A percentile compares a stretch with the other conserved stretches of the same genome.
Conservation (phyloP, 2,888 invertebrate genomes). For the Ceraclea dissimilis region DNA sequence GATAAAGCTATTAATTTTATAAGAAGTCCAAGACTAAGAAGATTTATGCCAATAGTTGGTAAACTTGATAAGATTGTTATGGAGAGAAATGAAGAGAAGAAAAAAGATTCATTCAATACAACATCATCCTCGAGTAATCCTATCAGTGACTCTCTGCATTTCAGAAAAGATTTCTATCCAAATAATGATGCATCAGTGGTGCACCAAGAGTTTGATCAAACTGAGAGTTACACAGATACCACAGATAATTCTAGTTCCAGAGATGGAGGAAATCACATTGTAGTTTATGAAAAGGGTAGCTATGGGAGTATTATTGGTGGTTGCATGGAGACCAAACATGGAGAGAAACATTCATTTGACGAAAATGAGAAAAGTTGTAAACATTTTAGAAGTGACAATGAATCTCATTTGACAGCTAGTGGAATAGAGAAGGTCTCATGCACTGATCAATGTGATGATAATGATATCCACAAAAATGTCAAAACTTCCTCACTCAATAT, state of each 20-base stretch:
- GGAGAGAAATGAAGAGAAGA: slow-evolving; percentile 33
- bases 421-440: background rate
- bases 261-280: slow-evolving; percentile 34
- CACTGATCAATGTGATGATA: background rate
- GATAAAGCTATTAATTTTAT: slow-evolving; percentile 30
- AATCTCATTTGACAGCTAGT: background rate
- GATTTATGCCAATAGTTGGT: slow-evolving; percentile 38
- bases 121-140: background rate
- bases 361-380: slow-evolving; percentile 8
- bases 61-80: slow-evolving; percentile 37
- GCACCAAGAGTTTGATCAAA: background rate
- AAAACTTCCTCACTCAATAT: background rate
- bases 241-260: no score
- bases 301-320: slow-evolving; percentile 39
- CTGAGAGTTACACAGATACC: no score
- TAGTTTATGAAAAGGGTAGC: slow-evolving; percentile 42
- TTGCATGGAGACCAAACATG: slow-evolving; percentile 27
- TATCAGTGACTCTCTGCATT: no score
- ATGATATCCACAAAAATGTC: background rate
- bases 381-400: slow-evolving; percentile 10
- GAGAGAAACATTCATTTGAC: slow-evolving; percentile 9
- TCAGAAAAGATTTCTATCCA: slow-evolving; percentile 8
- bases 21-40: slow-evolving; percentile 40
- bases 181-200: no score
- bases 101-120: background rate